Evolutionary conservation across 2,113 vertebrate species (phyloP), one percentile per base, ranked within the genome.

Genomic region (Monopterus albus): DNA sequence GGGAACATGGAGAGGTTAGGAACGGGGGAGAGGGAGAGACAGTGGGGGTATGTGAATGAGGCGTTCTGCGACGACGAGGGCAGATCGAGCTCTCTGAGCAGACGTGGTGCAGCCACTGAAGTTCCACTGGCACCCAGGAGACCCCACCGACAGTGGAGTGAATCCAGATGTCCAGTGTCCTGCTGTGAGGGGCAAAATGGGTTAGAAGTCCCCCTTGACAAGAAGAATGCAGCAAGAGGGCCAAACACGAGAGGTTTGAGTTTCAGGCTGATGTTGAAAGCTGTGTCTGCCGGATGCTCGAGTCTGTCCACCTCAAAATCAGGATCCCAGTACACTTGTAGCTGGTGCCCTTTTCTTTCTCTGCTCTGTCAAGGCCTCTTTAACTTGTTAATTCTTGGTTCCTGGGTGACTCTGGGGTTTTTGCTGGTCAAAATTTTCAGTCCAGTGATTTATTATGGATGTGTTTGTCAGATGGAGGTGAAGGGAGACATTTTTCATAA

Each of bases 181-280:
- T 69, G 65, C 69, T 74, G 23, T 72, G 86, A 87, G 67, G 78
- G 23, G 69, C 87, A 76, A 67, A 85, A 82, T 71, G 84, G 81
- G 90, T 92, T 84, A 77, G 88, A 89, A 73, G 84, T 78, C 0
- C 85, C 79, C 2, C 13, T 1, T 38, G 57, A 79, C 38, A 51
- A 66, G 68, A 83, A 43, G 70, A 80, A 77, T 84, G 79, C 78
- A 67, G 79, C 88, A 73, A 94, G 67, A 66, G 80, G 88, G 81
- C 53, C 85, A 87, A 89, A 88, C 87, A 75, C 57, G 46, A 90
- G 93, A 96, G 95, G 95, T 96, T 95, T 89, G 92, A 87, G 61
- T 77, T 78, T 73, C 20, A 64, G 83, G 75, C 35, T 87, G 87
- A 90, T 81, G 89, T 88, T 84, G 78, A 78, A 88, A 84, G 84